A percentile compares a stretch with the other conserved stretches of the same genome.
Evolutionary conservation across 2,113 vertebrate genomes (phyloP).

Genomic region (Athene noctua): DNA sequence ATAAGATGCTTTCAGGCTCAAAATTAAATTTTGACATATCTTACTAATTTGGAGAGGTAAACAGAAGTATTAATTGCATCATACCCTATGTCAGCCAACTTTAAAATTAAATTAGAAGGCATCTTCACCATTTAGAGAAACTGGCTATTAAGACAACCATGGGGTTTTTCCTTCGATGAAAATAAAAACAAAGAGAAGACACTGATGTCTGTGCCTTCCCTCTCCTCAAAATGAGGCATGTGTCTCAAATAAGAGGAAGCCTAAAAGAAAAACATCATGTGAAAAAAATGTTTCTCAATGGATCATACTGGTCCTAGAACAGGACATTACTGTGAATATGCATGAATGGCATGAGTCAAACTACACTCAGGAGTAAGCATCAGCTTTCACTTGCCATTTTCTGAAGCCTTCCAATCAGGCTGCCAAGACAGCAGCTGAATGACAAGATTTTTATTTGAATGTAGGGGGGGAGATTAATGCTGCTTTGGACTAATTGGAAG

Average conservation of each 20-base stretch:
- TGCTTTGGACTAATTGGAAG: neutral
- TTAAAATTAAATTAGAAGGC: neutral
- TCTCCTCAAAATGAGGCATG: neutral
- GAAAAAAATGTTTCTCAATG: neutral
- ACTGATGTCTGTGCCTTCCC: neutral
- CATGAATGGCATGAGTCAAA: conserved; percentile 2
- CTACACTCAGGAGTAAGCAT: neutral
- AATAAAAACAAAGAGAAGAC: neutral
- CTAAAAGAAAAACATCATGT: neutral
- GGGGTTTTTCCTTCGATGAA: neutral
- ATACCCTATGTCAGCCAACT: neutral
- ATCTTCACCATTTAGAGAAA: neutral
- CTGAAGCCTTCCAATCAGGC: neutral
- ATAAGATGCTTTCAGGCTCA: neutral
- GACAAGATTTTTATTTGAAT: neutral
- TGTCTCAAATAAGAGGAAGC: neutral
- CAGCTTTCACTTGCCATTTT: neutral
- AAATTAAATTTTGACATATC: neutral
- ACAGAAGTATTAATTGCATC: conserved; percentile 1
- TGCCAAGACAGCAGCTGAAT: neutral
- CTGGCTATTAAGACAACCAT: neutral
- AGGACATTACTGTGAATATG: neutral
- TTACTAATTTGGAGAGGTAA: neutral
- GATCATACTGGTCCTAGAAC: neutral
- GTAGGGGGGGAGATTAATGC: neutral